Evolutionary conservation across 1,140 invertebrate genomes (phyloP).

Genomic region (Leptinotarsa undecemlineata): DNA sequence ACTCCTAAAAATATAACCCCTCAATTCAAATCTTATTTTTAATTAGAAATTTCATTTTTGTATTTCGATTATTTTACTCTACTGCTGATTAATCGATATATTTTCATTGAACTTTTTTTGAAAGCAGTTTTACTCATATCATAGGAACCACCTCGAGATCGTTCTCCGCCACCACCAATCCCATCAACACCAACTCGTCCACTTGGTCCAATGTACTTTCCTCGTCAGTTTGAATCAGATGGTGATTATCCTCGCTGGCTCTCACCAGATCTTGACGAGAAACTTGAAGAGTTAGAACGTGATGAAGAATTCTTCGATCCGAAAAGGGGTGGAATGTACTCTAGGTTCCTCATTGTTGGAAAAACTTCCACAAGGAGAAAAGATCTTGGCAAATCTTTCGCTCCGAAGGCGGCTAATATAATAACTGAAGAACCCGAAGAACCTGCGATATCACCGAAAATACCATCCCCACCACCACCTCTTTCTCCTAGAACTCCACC

Average conservation of each 20-base stretch:
- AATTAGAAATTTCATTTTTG: too few species aligned
- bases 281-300: neutral
- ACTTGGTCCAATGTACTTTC: neutral
- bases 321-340: neutral
- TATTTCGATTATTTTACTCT: too few species aligned
- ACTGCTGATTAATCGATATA: too few species aligned
- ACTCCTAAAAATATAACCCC: too few species aligned
- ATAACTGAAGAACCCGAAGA: neutral
- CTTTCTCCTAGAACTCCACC: neutral
- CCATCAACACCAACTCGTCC: neutral
- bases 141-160: too few species aligned
- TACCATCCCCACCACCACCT: neutral
- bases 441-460: neutral
- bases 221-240: neutral
- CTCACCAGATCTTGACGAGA: neutral
- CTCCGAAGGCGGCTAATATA: neutral
- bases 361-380: neutral
- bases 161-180: too few species aligned
- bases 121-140: too few species aligned
- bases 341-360: neutral
- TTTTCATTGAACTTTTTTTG: too few species aligned
- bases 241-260: neutral
- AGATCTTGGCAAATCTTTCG: neutral
- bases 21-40: too few species aligned
- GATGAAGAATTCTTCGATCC: slow-evolving; percentile 14